These are phyloP conservation scores for Catagonus wagneri DNA, from an alignment of 2,113 vertebrate species.

Conservation along the genomic window DNA sequence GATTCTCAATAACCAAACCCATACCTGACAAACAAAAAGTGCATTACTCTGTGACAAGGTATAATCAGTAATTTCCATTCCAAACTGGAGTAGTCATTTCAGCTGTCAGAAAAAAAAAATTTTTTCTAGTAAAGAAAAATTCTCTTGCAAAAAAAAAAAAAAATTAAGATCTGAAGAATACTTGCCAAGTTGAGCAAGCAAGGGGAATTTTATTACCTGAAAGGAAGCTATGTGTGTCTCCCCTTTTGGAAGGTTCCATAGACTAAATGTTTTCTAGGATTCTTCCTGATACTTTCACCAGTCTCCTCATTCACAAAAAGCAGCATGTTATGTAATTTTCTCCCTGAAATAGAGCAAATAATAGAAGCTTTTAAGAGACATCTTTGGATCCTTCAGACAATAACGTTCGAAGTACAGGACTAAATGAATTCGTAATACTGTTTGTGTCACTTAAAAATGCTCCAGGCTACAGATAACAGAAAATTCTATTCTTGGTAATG, in stretches of 20 bases:
- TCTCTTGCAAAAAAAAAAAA: slow-evolving; percentile 65
- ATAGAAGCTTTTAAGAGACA: slow-evolving; percentile 18
- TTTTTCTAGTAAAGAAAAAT: slow-evolving; percentile 62
- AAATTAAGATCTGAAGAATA: slow-evolving; percentile 69
- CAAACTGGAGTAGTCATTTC: slow-evolving; percentile 72
- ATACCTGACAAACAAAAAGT: slow-evolving; percentile 70
- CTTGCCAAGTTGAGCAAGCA: not conserved
- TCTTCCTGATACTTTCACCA: not conserved
- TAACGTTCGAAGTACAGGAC: not conserved
- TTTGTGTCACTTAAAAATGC: not conserved
- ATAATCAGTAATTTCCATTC: slow-evolving; percentile 77
- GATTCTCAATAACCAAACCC: slow-evolving; percentile 64
- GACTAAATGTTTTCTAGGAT: slow-evolving; percentile 25
- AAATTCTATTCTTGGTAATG: not conserved
- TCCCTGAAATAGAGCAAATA: slow-evolving; percentile 27
- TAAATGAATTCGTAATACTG: slow-evolving; percentile 36
- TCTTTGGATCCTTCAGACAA: not conserved
- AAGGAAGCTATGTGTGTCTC: not conserved
- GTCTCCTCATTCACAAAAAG: not conserved
- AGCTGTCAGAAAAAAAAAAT: slow-evolving; percentile 66
- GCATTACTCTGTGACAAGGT: slow-evolving; percentile 69
- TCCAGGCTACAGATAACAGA: not conserved
- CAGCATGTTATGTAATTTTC: not conserved
- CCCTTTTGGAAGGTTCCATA: not conserved
- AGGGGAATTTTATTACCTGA: not conserved